Conservation (phyloP, 35 echinoderm and acorn worm genomes). For the Eucidaris tribuloides region DNA sequence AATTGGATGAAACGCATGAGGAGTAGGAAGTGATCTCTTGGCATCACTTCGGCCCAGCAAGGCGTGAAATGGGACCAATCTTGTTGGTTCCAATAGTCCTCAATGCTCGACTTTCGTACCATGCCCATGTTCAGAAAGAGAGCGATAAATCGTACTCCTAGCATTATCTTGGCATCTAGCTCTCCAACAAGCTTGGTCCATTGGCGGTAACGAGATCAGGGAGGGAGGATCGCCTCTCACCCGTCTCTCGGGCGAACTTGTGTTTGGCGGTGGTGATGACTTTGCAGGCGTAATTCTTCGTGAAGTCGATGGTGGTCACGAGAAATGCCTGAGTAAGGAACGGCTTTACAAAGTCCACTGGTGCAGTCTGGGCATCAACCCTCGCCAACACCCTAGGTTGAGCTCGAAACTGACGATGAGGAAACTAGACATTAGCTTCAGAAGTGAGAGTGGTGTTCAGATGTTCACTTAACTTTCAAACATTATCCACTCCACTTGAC, state of each 20-base stretch:
- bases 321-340: not conserved
- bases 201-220: not conserved
- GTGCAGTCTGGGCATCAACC: not conserved
- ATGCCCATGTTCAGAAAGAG: too few relatives aligned
- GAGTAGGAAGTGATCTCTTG: too few relatives aligned
- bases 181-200: too few relatives aligned
- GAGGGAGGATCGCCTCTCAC: not conserved
- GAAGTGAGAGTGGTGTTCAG: too few relatives aligned
- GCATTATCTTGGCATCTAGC: too few relatives aligned
- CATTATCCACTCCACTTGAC: too few relatives aligned
- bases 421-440: not conserved
- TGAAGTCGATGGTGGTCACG: not conserved
- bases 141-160: too few relatives aligned
- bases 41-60: too few relatives aligned
- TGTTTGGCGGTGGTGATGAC: not conserved
- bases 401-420: slow-evolving; percentile 4
- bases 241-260: not conserved
- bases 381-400: not conserved
- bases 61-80: too few relatives aligned
- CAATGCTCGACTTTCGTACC: too few relatives aligned
- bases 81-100: too few relatives aligned
- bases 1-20: not conserved
- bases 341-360: not conserved
- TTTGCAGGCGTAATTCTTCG: not conserved
- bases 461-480: too few relatives aligned